Evolutionary conservation across 2,113 vertebrate species (phyloP).

Genomic region (Gorsachius goisagi): DNA sequence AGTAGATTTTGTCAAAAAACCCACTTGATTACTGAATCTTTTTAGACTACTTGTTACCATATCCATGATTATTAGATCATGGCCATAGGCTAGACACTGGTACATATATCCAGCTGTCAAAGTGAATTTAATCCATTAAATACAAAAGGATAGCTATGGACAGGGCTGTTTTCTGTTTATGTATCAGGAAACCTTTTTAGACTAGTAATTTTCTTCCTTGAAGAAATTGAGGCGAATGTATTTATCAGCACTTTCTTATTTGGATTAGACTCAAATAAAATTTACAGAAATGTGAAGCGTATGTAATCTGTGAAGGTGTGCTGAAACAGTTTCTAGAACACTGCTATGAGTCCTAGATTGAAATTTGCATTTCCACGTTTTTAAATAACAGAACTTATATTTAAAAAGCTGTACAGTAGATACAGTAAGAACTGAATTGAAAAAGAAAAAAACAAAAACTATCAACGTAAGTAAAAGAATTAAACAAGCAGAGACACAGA

Average conservation of each 20-base stretch:
- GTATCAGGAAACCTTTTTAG: neutral
- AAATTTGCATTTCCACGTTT: neutral
- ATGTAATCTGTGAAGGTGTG: neutral
- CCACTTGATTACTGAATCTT: constrained; percentile 57
- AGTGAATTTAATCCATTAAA: constrained; percentile 64
- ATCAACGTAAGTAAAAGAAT: neutral
- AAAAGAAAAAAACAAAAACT: neutral
- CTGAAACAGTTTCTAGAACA: neutral
- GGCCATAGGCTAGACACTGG: constrained; percentile 53
- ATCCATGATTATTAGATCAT: constrained; percentile 65
- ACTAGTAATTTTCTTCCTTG: neutral
- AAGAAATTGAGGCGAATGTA: neutral
- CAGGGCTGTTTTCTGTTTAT: constrained; percentile 43
- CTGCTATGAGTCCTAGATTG: neutral
- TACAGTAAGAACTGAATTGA: neutral
- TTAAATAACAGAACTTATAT: neutral
- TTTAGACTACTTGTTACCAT: constrained; percentile 61
- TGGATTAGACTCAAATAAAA: neutral
- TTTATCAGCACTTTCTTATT: neutral
- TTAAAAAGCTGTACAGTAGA: neutral
- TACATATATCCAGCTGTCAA: constrained; percentile 67
- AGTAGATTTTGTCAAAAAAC: constrained; percentile 48
- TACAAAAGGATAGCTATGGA: constrained; percentile 45
- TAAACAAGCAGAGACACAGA: neutral
- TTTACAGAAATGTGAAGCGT: neutral